A percentile compares a stretch with the other conserved stretches of the same genome.
phyloP scores from a whole-genome alignment of 2,888 invertebrate genomes.

The Vesta saturnalis region DNA sequence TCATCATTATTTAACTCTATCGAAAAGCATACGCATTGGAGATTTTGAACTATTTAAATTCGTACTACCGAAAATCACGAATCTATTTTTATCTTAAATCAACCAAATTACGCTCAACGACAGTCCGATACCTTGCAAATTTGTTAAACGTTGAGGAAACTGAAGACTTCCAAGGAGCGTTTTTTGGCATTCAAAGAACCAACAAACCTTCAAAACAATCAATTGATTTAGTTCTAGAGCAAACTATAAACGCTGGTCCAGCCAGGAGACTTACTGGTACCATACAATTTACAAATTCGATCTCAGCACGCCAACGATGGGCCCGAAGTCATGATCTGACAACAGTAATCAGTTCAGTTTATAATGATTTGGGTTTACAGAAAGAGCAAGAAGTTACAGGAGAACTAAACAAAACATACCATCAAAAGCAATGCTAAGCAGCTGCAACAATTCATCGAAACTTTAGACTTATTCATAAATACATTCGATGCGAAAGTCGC shows the following conservation, averaged over 20 bases:
- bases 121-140: constrained; percentile 48
- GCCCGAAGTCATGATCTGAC: too few species aligned
- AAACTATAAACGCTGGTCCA: constrained; percentile 54
- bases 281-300: too few species aligned
- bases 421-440: constrained; percentile 31
- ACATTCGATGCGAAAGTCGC: constrained; percentile 38
- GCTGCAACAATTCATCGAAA: too few species aligned
- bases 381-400: background rate
- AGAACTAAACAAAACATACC: background rate
- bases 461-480: too few species aligned
- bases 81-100: constrained; percentile 45
- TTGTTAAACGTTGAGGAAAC: constrained; percentile 50
- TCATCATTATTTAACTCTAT: background rate
- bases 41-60: background rate
- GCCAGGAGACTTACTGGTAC: constrained; percentile 46
- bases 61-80: background rate
- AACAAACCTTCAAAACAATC: constrained; percentile 50
- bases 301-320: too few species aligned
- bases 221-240: constrained; percentile 52
- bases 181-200: constrained; percentile 52
- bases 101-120: background rate
- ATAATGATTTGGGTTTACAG: background rate
- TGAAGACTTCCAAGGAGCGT: constrained; percentile 49
- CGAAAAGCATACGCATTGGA: background rate
- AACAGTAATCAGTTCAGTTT: background rate